Percentiles rank a stretch among this genome's conserved stretches.
Evolutionary conservation across 2,888 invertebrate genomes (phyloP).

Genomic region (Orthonevra nobilis): DNA sequence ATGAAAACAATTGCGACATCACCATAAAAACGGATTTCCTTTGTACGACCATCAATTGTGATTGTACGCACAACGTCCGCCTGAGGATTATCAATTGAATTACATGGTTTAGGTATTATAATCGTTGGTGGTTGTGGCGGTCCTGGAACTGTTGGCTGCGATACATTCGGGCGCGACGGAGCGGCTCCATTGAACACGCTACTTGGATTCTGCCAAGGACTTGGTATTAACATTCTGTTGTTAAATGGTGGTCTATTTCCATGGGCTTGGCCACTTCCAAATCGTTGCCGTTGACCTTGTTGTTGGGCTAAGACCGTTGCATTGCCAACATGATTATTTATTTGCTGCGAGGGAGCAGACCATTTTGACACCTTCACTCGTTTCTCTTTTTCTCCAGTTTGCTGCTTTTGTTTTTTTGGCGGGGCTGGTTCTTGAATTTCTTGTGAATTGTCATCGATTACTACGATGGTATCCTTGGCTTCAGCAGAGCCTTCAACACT

Average conservation of each 20-base stretch:
- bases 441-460: slow-evolving; percentile 48
- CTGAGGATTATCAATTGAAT: slow-evolving; percentile 82
- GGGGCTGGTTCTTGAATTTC: slow-evolving; percentile 55
- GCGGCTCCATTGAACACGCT: slow-evolving; percentile 41
- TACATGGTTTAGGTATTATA: slow-evolving; percentile 76
- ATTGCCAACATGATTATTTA: slow-evolving; percentile 16
- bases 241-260: slow-evolving; percentile 28
- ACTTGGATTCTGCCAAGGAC: slow-evolving; percentile 69
- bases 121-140: slow-evolving; percentile 73
- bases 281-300: slow-evolving; percentile 38
- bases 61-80: slow-evolving; percentile 89
- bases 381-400: slow-evolving; percentile 72
- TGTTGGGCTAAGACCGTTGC: slow-evolving; percentile 8
- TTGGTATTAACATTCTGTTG: slow-evolving; percentile 54
- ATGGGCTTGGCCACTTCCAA: slow-evolving; percentile 8
- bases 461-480: slow-evolving; percentile 64
- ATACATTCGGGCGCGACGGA: not conserved
- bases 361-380: slow-evolving; percentile 77
- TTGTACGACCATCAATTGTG: slow-evolving; percentile 89
- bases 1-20: slow-evolving; percentile 91
- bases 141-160: slow-evolving; percentile 11
- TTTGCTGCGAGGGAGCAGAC: slow-evolving; percentile 57
- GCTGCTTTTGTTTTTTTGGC: slow-evolving; percentile 54
- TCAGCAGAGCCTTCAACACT: slow-evolving; percentile 2
- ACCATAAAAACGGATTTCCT: slow-evolving; percentile 91